Evolutionary conservation across 2,888 invertebrate genomes (phyloP).

Genomic region (Dioctria rufipes): DNA sequence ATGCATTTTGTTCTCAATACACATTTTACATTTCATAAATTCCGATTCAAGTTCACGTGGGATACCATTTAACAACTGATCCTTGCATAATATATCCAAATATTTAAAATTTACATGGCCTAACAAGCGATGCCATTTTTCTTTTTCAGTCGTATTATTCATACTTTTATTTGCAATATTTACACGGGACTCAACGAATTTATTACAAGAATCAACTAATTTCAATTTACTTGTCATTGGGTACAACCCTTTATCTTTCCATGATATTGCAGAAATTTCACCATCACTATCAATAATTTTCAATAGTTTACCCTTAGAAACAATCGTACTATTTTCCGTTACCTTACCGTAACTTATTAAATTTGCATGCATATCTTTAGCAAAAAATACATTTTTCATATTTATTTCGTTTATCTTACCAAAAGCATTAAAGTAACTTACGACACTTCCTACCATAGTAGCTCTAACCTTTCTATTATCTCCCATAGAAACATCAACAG

Average conservation of each 20-base stretch:
- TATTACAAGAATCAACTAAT: neutral
- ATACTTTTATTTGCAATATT: neutral
- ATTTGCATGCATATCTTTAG: constrained; percentile 1
- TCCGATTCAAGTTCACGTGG: neutral
- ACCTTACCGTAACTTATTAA: constrained; percentile 2
- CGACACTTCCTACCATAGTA: constrained; percentile 44
- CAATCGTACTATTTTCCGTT: constrained; percentile 1
- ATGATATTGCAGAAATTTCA: neutral
- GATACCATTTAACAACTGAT: neutral
- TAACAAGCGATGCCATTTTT: constrained; percentile 1
- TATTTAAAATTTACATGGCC: constrained; percentile 30
- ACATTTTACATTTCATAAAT: neutral
- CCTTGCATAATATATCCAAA: neutral
- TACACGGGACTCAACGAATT: too few relatives aligned
- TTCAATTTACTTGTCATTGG: constrained; percentile 1
- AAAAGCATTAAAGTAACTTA: constrained; percentile 14
- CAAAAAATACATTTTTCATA: constrained; percentile 3
- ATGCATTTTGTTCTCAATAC: constrained; percentile 58
- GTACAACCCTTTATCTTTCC: neutral
- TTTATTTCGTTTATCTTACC: neutral
- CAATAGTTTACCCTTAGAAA: neutral
- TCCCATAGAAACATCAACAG: constrained; percentile 50
- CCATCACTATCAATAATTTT: constrained; percentile 3
- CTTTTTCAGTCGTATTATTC: neutral
- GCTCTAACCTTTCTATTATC: constrained; percentile 49